These are phyloP conservation scores for human (Homo sapiens) DNA, from an alignment of 2,113 vertebrate species.

Conservation along the genomic window GRCh38 chr18:55755501-55756000, in stretches of 20 bases:
- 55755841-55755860: neutral
- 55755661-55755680: neutral
- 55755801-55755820: neutral
- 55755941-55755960: neutral
- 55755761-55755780: neutral
- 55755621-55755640: neutral
- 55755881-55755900: neutral
- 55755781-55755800: neutral
- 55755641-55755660: neutral
- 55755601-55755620: neutral
- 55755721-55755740: neutral
- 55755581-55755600: neutral
- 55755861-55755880: neutral
- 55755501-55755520: neutral
- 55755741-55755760: neutral
- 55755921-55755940: neutral
- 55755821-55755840: neutral
- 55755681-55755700: neutral
- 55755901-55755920: neutral
- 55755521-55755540: neutral
- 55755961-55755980: neutral
- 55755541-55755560: neutral
- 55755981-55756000: neutral
- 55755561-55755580: neutral
- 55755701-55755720: neutral